phyloP scores from a whole-genome alignment of 2,888 invertebrate genomes.

The Leptogaster cylindrica region DNA sequence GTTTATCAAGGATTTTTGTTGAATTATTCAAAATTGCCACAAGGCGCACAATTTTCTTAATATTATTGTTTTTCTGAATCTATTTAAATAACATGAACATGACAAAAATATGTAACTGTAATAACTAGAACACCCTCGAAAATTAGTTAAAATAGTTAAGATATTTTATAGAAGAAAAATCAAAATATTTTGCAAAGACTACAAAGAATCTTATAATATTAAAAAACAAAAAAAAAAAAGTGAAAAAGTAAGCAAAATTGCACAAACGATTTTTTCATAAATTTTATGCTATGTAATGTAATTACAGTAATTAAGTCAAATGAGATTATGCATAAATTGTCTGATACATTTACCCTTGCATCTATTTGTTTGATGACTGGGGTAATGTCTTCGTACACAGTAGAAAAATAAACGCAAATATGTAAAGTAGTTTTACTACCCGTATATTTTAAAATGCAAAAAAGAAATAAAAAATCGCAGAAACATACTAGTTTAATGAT shows the following conservation, averaged over 20 bases:
- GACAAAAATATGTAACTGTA: conserved; percentile 12
- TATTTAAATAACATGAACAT: background rate
- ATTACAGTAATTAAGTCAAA: conserved; percentile 15
- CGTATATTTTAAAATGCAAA: conserved; percentile 27
- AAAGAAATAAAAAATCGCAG: conserved; percentile 29
- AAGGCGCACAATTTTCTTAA: no score
- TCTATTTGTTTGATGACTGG: conserved; percentile 46
- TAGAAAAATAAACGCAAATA: conserved; percentile 16
- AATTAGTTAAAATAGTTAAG: conserved; percentile 14
- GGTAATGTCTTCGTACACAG: conserved; percentile 25
- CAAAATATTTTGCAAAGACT: conserved; percentile 7
- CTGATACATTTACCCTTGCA: conserved; percentile 37
- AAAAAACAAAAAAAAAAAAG: conserved; percentile 17
- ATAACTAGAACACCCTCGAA: conserved; percentile 14
- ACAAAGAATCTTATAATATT: background rate
- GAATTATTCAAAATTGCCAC: no score
- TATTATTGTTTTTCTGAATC: no score
- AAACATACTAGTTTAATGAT: conserved; percentile 24
- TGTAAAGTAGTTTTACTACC: conserved; percentile 27
- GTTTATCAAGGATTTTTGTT: no score
- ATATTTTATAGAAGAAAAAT: conserved; percentile 23
- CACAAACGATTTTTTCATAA: conserved; percentile 30
- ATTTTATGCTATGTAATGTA: conserved; percentile 22
- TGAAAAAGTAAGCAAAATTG: conserved; percentile 29
- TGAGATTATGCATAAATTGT: conserved; percentile 29